These are phyloP conservation scores for Druon quercuslanigerum DNA, from an alignment of 1,140 invertebrate genomes.

Conservation along the genomic window DNA sequence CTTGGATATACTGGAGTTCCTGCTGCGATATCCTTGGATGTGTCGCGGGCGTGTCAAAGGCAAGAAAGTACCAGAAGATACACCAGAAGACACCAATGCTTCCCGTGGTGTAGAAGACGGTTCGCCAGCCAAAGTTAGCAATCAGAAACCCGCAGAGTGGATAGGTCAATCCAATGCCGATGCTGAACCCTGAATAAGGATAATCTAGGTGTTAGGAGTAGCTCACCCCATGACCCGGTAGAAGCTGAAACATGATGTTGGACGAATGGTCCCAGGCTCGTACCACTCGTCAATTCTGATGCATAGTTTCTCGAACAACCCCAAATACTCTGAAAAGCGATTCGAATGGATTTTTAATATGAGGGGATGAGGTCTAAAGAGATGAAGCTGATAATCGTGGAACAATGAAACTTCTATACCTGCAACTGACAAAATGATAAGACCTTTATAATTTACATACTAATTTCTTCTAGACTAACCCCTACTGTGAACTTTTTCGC, in stretches of 20 bases:
- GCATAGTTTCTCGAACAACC: constrained; percentile 47
- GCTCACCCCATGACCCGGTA: constrained; percentile 71
- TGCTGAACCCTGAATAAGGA: constrained; percentile 81
- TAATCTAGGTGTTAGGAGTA: constrained; percentile 72
- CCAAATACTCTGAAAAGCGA: constrained; percentile 70
- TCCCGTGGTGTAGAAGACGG: constrained; percentile 84
- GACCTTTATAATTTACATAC: not conserved
- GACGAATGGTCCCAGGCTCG: constrained; percentile 63
- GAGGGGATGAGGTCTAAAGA: constrained; percentile 59
- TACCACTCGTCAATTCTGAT: constrained; percentile 58
- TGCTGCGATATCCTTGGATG: constrained; percentile 84
- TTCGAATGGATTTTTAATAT: constrained; percentile 72
- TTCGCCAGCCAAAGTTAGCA: constrained; percentile 80
- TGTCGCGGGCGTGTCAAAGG: constrained; percentile 83
- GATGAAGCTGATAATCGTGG: constrained; percentile 65
- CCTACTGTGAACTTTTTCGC: not conserved
- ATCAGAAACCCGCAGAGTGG: constrained; percentile 83
- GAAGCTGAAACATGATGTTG: constrained; percentile 73
- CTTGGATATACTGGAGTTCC: constrained; percentile 84
- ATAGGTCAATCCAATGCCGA: constrained; percentile 84
- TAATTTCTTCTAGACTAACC: not conserved
- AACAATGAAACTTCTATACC: constrained; percentile 74
- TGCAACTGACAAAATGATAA: constrained; percentile 54
- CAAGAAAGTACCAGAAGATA: constrained; percentile 84
- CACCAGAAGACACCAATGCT: constrained; percentile 82